Base-by-base conservation (phyloP, 2,113 vertebrate genomes). In the Lepisosteus osseus region DNA sequence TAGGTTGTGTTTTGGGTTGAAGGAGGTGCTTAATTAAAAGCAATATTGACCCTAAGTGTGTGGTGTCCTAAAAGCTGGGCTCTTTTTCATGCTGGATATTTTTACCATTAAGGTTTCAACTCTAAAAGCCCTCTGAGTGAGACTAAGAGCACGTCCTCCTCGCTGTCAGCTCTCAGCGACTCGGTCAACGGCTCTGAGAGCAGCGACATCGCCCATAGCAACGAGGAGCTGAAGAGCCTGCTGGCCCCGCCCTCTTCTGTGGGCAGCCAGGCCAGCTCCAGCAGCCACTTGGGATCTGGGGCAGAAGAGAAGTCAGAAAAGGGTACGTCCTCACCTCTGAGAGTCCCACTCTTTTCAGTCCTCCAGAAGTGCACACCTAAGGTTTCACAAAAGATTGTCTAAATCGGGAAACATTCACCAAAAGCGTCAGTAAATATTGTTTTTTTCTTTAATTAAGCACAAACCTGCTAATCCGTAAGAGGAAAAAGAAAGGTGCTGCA, bases 171-270 rank as follows among this genome's bases (percentile, higher is more conserved):
- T 65, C 93, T 99, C 83, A 99, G 97, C 0, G 97, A 99, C 82
- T 99, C 96, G 1, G 94, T 95, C 82, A 98, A 97, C 87, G 97
- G 96, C 86, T 97, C 95, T 9, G 97, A 99, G 55, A 92, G 95
- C 62, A 92, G 93, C 45, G 96, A 98, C 76, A 67, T 94, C 80
- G 87, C 89, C 82, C 93, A 94, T 74, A 90, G 91, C 83, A 91
- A 76, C 80, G 97, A 97, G 85, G 92, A 92, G 54, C 93, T 94
- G 72, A 94, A 92, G 86, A 96, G 90, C 80, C 87, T 98, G 72
- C 90, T 98, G 13, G 96, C 95, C 80, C 96, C 94, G 80, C 95
- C 95, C 57, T 93, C 95, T 63, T 87, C 95, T 61, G 93, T 94
- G 65, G 93, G 95, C 85, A 94, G 90, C 84, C 96, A 98, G 81